These are phyloP conservation scores for Aelia acuminata DNA, from an alignment of 2,888 invertebrate species.

Conservation along the genomic window DNA sequence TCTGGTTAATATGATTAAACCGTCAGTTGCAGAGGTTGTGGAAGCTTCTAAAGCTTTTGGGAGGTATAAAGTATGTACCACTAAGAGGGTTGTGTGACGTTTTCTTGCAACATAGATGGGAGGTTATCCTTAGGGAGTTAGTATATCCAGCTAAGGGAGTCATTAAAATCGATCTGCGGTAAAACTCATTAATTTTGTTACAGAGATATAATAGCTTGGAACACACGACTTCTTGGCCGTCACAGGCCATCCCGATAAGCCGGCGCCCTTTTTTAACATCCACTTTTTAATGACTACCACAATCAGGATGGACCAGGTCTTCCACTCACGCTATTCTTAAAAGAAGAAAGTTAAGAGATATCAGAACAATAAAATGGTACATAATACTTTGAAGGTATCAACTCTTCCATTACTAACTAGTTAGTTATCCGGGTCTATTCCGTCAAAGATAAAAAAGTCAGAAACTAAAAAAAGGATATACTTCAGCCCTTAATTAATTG, in stretches of 20 bases:
- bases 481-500: too few relatives aligned
- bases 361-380: background rate
- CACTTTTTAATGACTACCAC: background rate
- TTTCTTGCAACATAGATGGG: too few relatives aligned
- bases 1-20: too few relatives aligned
- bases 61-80: too few relatives aligned
- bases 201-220: background rate
- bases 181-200: background rate
- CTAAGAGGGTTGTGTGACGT: too few relatives aligned
- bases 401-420: background rate
- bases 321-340: background rate
- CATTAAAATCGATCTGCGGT: background rate
- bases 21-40: too few relatives aligned
- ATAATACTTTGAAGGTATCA: background rate
- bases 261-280: background rate
- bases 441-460: background rate
- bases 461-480: background rate
- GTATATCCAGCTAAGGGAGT: background rate
- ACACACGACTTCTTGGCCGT: background rate
- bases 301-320: constrained; percentile 14
- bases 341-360: background rate
- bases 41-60: too few relatives aligned
- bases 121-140: too few relatives aligned
- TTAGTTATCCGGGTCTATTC: background rate
- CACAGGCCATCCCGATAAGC: background rate